Evolutionary conservation across 1,140 invertebrate genomes (phyloP).

Genomic region (Drosophila sturtevanti): DNA sequence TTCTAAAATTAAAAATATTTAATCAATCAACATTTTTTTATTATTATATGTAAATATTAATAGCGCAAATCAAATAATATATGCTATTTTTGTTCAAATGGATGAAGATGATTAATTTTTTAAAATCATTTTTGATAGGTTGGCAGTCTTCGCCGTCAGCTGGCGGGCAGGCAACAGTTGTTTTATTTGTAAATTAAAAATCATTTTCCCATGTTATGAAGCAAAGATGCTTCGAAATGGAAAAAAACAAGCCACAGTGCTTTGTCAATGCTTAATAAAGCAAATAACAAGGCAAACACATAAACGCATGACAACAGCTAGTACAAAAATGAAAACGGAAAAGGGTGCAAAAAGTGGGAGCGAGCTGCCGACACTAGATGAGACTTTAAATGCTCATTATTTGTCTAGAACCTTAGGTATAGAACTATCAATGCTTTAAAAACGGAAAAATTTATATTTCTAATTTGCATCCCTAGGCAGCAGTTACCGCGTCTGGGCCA

Average conservation of each 20-base stretch:
- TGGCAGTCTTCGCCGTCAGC: not conserved
- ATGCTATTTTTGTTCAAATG: too few relatives aligned
- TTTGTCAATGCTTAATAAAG: conserved; percentile 20
- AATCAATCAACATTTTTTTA: too few relatives aligned
- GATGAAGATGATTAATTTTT: too few relatives aligned
- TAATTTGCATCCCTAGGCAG: conserved; percentile 56
- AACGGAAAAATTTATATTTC: too few relatives aligned
- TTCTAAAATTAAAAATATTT: too few relatives aligned
- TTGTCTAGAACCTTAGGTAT: conserved; percentile 52
- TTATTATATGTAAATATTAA: too few relatives aligned
- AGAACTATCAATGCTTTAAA: not conserved
- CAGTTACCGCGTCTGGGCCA: conserved; percentile 44
- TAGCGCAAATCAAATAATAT: too few relatives aligned
- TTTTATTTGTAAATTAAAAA: conserved; percentile 10
- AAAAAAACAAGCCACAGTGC: conserved; percentile 33
- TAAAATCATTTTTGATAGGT: not conserved
- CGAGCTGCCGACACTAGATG: conserved; percentile 47
- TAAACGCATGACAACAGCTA: conserved; percentile 26
- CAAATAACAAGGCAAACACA: conserved; percentile 1
- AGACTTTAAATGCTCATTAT: conserved; percentile 53
- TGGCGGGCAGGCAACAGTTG: conserved; percentile 19
- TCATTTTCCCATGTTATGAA: conserved; percentile 25
- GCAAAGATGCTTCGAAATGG: conserved; percentile 59
- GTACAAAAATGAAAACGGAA: conserved; percentile 4
- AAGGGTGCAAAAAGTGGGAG: conserved; percentile 1